These are phyloP conservation scores for Volucella inflata DNA, from an alignment of 2,888 invertebrate species.

Conservation along the genomic window DNA sequence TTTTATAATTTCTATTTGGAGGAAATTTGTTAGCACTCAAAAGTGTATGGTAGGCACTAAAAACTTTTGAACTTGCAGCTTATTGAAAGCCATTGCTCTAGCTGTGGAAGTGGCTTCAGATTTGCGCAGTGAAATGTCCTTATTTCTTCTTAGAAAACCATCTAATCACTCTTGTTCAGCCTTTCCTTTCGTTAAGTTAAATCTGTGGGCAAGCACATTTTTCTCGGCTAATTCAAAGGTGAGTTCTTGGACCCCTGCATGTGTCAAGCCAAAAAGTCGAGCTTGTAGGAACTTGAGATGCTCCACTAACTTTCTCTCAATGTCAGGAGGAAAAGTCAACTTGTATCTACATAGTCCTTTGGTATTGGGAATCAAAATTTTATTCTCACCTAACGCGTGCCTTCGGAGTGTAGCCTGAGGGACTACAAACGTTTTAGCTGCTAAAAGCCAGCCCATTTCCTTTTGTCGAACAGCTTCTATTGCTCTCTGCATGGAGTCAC, in stretches of 20 bases:
- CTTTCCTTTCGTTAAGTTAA: too few relatives aligned
- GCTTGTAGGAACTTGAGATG: constrained; percentile 13
- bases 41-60: constrained; percentile 39
- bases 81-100: constrained; percentile 35
- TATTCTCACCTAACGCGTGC: constrained; percentile 9
- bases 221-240: constrained; percentile 3
- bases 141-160: too few relatives aligned
- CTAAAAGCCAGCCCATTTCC: constrained; percentile 10
- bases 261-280: constrained; percentile 15
- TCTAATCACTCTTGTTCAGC: too few relatives aligned
- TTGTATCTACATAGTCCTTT: constrained; percentile 6
- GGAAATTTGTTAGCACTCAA: constrained; percentile 8
- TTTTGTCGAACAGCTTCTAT: too few relatives aligned
- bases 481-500: too few relatives aligned
- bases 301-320: constrained; percentile 7
- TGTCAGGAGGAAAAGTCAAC: constrained; percentile 4
- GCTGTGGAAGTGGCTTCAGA: too few relatives aligned
- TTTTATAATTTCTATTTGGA: constrained; percentile 79
- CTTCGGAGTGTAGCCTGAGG: too few relatives aligned
- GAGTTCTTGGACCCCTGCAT: not conserved
- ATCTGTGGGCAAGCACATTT: not conserved
- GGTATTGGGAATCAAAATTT: constrained; percentile 9
- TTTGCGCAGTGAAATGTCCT: too few relatives aligned
- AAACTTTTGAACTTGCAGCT: constrained; percentile 68
- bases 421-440: too few relatives aligned